Evolutionary conservation across 2,797 vertebrate genomes (phyloP), one percentile per base, ranked within the genome.

Genomic region (Neosilurus hyrtlii): DNA sequence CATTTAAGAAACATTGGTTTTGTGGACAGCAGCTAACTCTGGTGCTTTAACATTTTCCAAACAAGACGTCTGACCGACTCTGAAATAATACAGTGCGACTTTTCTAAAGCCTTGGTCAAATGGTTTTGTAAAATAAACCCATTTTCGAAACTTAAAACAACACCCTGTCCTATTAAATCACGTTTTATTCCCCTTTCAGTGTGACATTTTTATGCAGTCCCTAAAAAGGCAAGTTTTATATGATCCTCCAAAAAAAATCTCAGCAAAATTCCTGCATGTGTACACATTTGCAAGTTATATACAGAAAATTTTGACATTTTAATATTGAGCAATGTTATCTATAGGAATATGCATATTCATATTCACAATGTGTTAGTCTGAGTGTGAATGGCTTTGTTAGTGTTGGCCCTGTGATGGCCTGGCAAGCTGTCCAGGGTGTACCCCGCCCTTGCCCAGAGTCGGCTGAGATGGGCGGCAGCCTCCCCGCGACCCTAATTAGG

Each of bases 1-100:
- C 16, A n/a, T 85, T 85, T 82, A 78, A 57, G 75, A 82, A 85
- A 82, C 66, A 54, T 54, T 59, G 79, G 81, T 82, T 79, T 79
- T 56, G 75, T 30, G 76, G 67, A 65, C 65, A 73, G 67, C 67
- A 72, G 54, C 67, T 61, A 51, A 52, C 43, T 78, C 59, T 5
- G 56, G 24, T 30, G 82, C 76, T 51, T 79, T 35, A 15, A 24
- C 71, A 52, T 59, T 76, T 61, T 84, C 83, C 78, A 59, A 26
- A 70, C 65, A 14, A 51, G 43, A 24, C 71, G 35, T 71, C 79
- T 71, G 79, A 80, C 51, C 15, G 20, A 24, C 35, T 43, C 56
- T 70, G 49, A 77, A 84, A 84, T 81, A 81, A 84, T 57, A 83
- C 24, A 79, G 76, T 16, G 16, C 43, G 56, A 24, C 67, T 56